Evolutionary conservation across 2,113 vertebrate species (phyloP).

Genomic region (Rynchops niger): DNA sequence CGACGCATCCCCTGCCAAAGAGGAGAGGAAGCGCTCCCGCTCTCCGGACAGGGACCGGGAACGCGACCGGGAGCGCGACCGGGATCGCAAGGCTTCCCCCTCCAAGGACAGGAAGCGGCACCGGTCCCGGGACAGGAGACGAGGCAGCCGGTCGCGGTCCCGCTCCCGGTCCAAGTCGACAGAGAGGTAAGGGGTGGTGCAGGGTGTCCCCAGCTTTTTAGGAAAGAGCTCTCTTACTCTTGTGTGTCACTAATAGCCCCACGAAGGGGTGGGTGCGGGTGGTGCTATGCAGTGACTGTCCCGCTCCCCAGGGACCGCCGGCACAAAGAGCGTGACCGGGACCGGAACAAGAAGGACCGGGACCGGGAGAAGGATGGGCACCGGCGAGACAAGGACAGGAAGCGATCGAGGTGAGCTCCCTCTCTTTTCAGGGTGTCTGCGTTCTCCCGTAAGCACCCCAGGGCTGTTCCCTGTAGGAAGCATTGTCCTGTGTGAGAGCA

Average conservation of each 20-base stretch:
- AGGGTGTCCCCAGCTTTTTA: rapidly evolving
- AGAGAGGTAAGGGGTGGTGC: constrained; percentile 78
- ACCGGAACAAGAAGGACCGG: constrained; percentile 86
- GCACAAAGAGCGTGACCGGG: constrained; percentile 87
- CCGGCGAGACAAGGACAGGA: constrained; percentile 87
- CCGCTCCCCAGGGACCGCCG: constrained; percentile 81
- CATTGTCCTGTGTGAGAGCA: rapidly evolving
- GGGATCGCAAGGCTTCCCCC: constrained; percentile 86
- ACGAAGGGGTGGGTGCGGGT: rapidly evolving
- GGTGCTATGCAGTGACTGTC: rapidly evolving
- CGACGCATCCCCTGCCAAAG: constrained; percentile 82
- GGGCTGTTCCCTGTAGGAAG: not conserved
- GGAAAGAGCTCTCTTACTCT: not conserved
- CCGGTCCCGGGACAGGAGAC: constrained; percentile 87
- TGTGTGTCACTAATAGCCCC: rapidly evolving
- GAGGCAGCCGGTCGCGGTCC: constrained; percentile 76
- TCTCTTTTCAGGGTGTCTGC: rapidly evolving
- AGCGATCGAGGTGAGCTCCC: constrained; percentile 80
- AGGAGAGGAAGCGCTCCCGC: constrained; percentile 88
- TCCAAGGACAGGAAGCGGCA: constrained; percentile 87
- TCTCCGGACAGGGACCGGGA: constrained; percentile 84
- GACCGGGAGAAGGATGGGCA: constrained; percentile 87
- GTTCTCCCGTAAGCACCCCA: rapidly evolving
- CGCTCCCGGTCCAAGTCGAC: constrained; percentile 86
- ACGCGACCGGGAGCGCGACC: constrained; percentile 81